Conservation (phyloP, 2,888 invertebrate genomes). For the Terebella lapidaria region DNA sequence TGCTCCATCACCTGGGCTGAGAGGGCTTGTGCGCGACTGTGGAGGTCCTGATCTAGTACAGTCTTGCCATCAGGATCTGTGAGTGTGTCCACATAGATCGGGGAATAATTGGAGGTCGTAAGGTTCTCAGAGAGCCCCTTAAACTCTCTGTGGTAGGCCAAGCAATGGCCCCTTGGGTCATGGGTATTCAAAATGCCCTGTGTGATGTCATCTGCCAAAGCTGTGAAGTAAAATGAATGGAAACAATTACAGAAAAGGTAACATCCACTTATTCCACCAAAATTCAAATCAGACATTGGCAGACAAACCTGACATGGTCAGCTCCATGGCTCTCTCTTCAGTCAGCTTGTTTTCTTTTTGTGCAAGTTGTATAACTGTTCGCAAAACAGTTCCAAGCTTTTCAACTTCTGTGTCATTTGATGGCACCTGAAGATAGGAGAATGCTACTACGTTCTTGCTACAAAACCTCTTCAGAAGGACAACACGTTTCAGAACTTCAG, state of each 20-base stretch:
- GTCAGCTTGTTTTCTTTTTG: not conserved
- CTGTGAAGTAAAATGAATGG: slow-evolving; percentile 8
- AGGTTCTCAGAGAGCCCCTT: slow-evolving; percentile 6
- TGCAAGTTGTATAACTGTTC: too few species aligned
- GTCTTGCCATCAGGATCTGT: not conserved
- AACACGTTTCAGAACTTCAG: too few species aligned
- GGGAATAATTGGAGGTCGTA: not conserved
- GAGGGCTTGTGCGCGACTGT: slow-evolving; percentile 2
- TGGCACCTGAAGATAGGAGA: too few species aligned
- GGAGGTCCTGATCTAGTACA: not conserved
- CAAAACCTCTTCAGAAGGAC: too few species aligned
- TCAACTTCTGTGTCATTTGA: too few species aligned
- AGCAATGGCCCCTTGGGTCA: slow-evolving; percentile 17
- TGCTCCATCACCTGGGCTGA: slow-evolving; percentile 7
- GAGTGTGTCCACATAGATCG: slow-evolving; percentile 1
- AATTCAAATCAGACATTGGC: too few species aligned
- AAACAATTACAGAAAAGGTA: too few species aligned
- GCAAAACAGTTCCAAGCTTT: too few species aligned
- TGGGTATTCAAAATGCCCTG: slow-evolving; percentile 13
- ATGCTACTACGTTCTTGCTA: too few species aligned
- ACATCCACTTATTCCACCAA: too few species aligned
- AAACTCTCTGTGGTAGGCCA: slow-evolving; percentile 19
- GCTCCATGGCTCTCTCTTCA: not conserved
- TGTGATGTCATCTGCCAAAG: slow-evolving; percentile 17
- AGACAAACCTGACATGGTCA: not conserved